Evolutionary conservation across 1,140 invertebrate species (phyloP).

Genomic region (Heterodera schachtii): DNA sequence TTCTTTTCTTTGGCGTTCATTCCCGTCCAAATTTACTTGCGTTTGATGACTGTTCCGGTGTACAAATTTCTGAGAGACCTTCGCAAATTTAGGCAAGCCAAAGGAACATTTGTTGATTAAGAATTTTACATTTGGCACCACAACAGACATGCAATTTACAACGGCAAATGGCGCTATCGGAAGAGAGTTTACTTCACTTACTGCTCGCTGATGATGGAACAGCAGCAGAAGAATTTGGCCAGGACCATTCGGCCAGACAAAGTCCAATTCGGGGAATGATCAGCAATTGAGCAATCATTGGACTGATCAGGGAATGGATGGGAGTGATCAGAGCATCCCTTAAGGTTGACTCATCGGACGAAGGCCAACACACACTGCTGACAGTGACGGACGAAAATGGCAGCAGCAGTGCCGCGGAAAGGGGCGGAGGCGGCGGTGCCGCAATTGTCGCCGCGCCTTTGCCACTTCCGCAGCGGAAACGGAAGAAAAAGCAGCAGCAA

Average conservation of each 20-base stretch:
- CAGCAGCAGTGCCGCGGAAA: conserved; percentile 6
- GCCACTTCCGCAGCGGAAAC: background rate
- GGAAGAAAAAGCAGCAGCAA: background rate
- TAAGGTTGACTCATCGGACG: conserved; percentile 6
- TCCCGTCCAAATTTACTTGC: conserved; percentile 57
- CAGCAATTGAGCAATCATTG: too few relatives aligned
- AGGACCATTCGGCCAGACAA: background rate
- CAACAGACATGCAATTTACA: conserved; percentile 55
- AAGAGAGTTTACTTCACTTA: conserved; percentile 62
- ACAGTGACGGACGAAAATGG: conserved; percentile 6
- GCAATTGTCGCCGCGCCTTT: background rate
- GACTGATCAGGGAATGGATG: background rate
- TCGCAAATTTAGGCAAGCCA: conserved; percentile 49
- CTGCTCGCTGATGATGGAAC: conserved; percentile 50
- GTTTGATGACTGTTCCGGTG: conserved; percentile 61
- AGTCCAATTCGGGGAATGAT: background rate
- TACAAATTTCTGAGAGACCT: conserved; percentile 61
- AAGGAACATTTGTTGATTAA: conserved; percentile 13
- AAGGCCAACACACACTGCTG: conserved; percentile 20
- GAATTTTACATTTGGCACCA: too few relatives aligned
- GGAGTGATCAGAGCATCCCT: background rate
- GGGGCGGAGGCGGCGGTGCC: background rate
- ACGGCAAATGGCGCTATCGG: conserved; percentile 60
- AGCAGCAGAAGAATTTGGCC: background rate
- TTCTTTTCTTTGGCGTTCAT: conserved; percentile 59